Base-by-base conservation (phyloP, 2,797 vertebrate genomes). In the Sebastes matsubarae region DNA sequence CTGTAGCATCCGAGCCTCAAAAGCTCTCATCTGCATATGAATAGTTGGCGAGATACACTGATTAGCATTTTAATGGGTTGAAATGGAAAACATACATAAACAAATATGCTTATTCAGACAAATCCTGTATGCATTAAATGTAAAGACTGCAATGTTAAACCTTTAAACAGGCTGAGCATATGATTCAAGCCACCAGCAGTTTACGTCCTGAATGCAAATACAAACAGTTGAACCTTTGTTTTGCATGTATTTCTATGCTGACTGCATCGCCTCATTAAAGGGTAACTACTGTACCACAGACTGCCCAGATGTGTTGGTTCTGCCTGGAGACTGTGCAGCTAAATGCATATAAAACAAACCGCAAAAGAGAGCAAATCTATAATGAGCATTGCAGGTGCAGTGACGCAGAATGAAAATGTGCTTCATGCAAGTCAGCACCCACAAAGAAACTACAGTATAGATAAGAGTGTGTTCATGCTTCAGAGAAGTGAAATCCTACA, bases 1-100 rank as follows among this genome's bases (percentile, higher is more conserved):
- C 80, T 72, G 83, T 60, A 75, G 80, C 76, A 84, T 85, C 68
- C 24, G n/a, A 68, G 32, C 75, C 72, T 88, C 86, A 84, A 71
- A 90, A 79, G 85, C 85, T 81, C 29, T 27, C 79, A 86, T 92
- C 90, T 92, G 78, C 87, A 87, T 94, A 84, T 91, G 87, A 93
- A 90, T 91, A 73, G 83, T 36, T 72, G 73, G 63, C 82, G 61
- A 86, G 76, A 86, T 81, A 81, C 20, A 42, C 69, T 75, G 52
- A 91, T 92, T 91, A 92, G 82, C 88, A 92, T 91, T 87, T 87
- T 85, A 87, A 88, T 83, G 36, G 75, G 6, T 68, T 73, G 72
- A 87, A 88, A 87, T 67, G n/a, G 61, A 85, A 85, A 83, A 84
- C 83, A 82, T 77, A 81, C 81, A 84, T 83, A 86, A 87, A 87